Percentiles rank a stretch among this genome's conserved stretches.
phyloP scores from a whole-genome alignment of 2,888 invertebrate species.

The Eledone cirrhosa region DNA sequence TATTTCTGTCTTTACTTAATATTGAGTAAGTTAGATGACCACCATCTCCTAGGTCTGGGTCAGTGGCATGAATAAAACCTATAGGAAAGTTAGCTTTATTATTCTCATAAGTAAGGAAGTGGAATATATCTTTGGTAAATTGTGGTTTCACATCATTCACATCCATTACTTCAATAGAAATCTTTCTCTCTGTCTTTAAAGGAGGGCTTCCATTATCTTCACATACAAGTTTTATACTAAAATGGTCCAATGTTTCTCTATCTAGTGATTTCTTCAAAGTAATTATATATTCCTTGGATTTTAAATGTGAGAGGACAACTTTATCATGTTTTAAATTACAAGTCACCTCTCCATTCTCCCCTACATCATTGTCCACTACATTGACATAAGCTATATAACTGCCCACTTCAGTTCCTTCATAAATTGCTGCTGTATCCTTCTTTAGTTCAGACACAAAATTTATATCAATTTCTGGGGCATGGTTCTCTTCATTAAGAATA shows the following conservation, averaged over 20 bases:
- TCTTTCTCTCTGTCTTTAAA: background rate
- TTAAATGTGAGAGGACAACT: background rate
- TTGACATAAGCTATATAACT: slow-evolving; percentile 17
- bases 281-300: background rate
- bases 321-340: slow-evolving; percentile 15
- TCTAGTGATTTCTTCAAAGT: slow-evolving; percentile 5
- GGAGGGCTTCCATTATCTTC: slow-evolving; percentile 23
- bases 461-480: background rate
- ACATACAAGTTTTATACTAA: background rate
- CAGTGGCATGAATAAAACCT: slow-evolving; percentile 18
- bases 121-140: slow-evolving; percentile 20
- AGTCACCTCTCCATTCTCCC: background rate
- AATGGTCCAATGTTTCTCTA: background rate
- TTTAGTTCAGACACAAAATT: background rate
- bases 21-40: slow-evolving; percentile 10
- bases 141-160: slow-evolving; percentile 28
- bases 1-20: background rate
- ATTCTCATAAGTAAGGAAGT: slow-evolving; percentile 20
- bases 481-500: background rate
- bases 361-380: slow-evolving; percentile 3
- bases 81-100: background rate
- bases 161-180: slow-evolving; percentile 23
- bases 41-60: slow-evolving; percentile 10
- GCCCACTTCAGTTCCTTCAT: slow-evolving; percentile 9
- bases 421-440: background rate